phyloP scores from a whole-genome alignment of 2,888 invertebrate genomes.

The Sarcophaga caerulescens region DNA sequence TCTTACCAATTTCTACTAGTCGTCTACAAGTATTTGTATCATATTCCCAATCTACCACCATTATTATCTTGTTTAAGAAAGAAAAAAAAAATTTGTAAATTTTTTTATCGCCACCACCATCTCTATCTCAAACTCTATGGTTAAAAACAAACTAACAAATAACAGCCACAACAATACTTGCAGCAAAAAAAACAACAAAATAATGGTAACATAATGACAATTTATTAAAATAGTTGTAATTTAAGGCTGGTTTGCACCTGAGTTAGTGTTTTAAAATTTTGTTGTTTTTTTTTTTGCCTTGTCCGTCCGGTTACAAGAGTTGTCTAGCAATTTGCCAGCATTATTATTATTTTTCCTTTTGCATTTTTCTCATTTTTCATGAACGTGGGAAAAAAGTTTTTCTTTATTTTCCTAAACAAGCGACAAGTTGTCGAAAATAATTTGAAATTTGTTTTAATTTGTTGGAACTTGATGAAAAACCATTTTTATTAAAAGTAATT shows the following conservation, averaged over 20 bases:
- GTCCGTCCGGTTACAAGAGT: slow-evolving; percentile 26
- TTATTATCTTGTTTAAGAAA: slow-evolving; percentile 57
- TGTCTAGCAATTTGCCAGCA: slow-evolving; percentile 67
- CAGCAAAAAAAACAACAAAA: slow-evolving; percentile 40
- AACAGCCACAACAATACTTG: slow-evolving; percentile 17
- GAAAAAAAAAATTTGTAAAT: slow-evolving; percentile 47
- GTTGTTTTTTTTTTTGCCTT: slow-evolving; percentile 1
- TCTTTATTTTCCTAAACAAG: slow-evolving; percentile 21
- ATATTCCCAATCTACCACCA: slow-evolving; percentile 39
- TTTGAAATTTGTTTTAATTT: slow-evolving; percentile 47
- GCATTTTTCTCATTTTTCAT: slow-evolving; percentile 52
- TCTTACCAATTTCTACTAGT: slow-evolving; percentile 26
- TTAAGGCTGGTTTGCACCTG: slow-evolving; percentile 68
- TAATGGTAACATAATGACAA: slow-evolving; percentile 61
- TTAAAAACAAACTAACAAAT: slow-evolving; percentile 28
- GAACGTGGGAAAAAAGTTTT: slow-evolving; percentile 65
- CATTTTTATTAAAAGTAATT: slow-evolving; percentile 10
- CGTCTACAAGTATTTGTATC: slow-evolving; percentile 28
- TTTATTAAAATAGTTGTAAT: slow-evolving; percentile 68
- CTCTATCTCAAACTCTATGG: slow-evolving; percentile 15
- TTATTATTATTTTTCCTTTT: slow-evolving; percentile 44
- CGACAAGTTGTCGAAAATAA: slow-evolving; percentile 46
- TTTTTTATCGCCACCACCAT: slow-evolving; percentile 66
- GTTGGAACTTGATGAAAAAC: slow-evolving; percentile 12
- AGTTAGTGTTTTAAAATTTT: slow-evolving; percentile 48